Percentiles rank a stretch among this genome's conserved stretches.
phyloP scores from a whole-genome alignment of 2,888 invertebrate genomes.

The Hydrotaea cyrtoneurina region DNA sequence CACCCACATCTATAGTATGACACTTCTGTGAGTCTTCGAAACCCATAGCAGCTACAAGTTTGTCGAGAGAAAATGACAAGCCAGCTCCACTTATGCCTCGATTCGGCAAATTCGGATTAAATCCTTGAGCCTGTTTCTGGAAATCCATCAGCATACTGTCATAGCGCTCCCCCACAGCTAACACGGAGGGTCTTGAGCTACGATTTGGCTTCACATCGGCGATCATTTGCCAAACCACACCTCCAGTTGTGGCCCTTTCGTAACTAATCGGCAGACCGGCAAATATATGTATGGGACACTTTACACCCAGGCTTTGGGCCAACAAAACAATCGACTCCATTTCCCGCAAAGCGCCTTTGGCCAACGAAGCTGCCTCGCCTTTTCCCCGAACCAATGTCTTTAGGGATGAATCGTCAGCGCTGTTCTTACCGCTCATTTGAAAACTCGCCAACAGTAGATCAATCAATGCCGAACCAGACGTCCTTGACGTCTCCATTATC shows the following conservation, averaged over 20 bases:
- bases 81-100: slow-evolving; percentile 85
- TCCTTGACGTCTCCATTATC: slow-evolving; percentile 83
- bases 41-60: slow-evolving; percentile 85
- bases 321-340: slow-evolving; percentile 87
- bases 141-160: slow-evolving; percentile 89
- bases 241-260: slow-evolving; percentile 82
- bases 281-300: slow-evolving; percentile 83
- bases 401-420: slow-evolving; percentile 76
- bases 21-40: slow-evolving; percentile 82
- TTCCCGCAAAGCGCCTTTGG: slow-evolving; percentile 87
- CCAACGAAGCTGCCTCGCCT: slow-evolving; percentile 85
- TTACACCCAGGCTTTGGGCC: slow-evolving; percentile 88
- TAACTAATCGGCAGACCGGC: slow-evolving; percentile 82
- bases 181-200: slow-evolving; percentile 83
- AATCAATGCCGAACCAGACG: slow-evolving; percentile 76
- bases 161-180: slow-evolving; percentile 95
- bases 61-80: slow-evolving; percentile 92
- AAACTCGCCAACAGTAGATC: slow-evolving; percentile 78
- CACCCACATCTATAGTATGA: slow-evolving; percentile 84
- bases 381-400: slow-evolving; percentile 86
- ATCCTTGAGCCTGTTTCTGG: slow-evolving; percentile 81
- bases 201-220: slow-evolving; percentile 79
- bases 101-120: slow-evolving; percentile 75
- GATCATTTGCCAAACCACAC: slow-evolving; percentile 84
- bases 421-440: slow-evolving; percentile 75